Conservation (phyloP, 2,888 invertebrate genomes). For the Cantharis nigra region DNA sequence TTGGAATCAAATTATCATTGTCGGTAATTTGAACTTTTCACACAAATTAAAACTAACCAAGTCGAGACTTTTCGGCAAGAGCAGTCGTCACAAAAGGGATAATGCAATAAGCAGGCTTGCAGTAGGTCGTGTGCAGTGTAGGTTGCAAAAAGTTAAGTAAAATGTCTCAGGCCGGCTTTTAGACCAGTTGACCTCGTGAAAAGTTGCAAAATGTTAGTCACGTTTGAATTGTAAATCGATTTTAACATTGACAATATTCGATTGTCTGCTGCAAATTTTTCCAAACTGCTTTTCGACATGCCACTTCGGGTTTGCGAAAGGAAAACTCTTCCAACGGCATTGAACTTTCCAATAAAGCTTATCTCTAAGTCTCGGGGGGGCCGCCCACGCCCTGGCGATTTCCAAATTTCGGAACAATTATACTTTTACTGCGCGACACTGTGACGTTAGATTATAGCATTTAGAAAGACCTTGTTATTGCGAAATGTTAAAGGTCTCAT, state of each 20-base stretch:
- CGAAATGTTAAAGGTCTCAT: constrained; percentile 26
- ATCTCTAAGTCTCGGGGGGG: neutral
- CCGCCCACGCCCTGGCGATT: neutral
- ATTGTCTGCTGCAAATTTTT: neutral
- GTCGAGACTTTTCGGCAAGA: neutral
- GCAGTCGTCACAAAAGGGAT: neutral
- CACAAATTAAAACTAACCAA: neutral
- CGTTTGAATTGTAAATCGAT: constrained; percentile 19
- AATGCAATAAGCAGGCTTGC: constrained; percentile 5
- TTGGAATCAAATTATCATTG: neutral
- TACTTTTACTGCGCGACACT: neutral
- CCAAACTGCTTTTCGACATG: neutral
- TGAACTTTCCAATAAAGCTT: neutral
- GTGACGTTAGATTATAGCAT: neutral
- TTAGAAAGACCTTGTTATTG: constrained; percentile 22
- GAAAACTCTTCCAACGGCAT: neutral
- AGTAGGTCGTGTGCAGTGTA: constrained; percentile 27
- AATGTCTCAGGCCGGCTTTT: constrained; percentile 34
- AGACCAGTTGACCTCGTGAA: constrained; percentile 34
- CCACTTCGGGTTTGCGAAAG: neutral
- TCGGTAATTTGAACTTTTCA: neutral
- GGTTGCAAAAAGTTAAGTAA: constrained; percentile 21
- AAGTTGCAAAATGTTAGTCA: constrained; percentile 32
- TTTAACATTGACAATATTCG: constrained; percentile 16
- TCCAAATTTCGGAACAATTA: neutral